A percentile compares a stretch with the other conserved stretches of the same genome.
Evolutionary conservation across 1,140 invertebrate species (phyloP).

Genomic region (Trichoplusia ni): DNA sequence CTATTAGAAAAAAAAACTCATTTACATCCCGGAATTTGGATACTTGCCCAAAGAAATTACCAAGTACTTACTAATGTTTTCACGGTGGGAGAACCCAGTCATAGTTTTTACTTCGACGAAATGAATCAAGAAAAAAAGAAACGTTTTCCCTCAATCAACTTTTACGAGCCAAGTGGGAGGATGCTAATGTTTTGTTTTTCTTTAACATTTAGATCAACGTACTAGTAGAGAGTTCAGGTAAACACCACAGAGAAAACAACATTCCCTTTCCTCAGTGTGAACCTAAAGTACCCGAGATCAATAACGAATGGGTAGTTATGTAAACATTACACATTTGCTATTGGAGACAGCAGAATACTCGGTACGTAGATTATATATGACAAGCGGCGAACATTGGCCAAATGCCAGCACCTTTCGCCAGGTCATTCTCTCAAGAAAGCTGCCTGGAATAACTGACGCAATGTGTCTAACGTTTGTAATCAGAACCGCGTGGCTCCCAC

Average conservation of each 20-base stretch:
- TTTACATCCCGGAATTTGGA: not conserved
- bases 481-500: conserved; percentile 26
- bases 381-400: conserved; percentile 34
- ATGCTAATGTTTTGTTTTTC: conserved; percentile 9
- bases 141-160: conserved; percentile 4
- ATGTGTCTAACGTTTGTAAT: conserved; percentile 34
- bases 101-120: not conserved
- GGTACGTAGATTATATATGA: conserved; percentile 11
- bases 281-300: not conserved
- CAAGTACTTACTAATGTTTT: conserved; percentile 8
- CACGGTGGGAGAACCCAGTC: not conserved
- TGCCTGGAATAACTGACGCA: conserved; percentile 49
- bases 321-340: conserved; percentile 28
- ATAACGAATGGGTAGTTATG: conserved; percentile 8
- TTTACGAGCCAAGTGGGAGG: conserved; percentile 14
- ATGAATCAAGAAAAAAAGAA: conserved; percentile 1
- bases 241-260: not conserved
- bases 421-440: conserved; percentile 55
- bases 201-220: conserved; percentile 10
- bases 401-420: conserved; percentile 51
- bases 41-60: not conserved
- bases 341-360: conserved; percentile 29
- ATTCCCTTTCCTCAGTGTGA: not conserved
- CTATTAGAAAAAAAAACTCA: not conserved
- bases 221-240: not conserved